A percentile compares a stretch with the other conserved stretches of the same genome.
Evolutionary conservation across 2,888 invertebrate species (phyloP).

Genomic region (Anthrax anthrax): DNA sequence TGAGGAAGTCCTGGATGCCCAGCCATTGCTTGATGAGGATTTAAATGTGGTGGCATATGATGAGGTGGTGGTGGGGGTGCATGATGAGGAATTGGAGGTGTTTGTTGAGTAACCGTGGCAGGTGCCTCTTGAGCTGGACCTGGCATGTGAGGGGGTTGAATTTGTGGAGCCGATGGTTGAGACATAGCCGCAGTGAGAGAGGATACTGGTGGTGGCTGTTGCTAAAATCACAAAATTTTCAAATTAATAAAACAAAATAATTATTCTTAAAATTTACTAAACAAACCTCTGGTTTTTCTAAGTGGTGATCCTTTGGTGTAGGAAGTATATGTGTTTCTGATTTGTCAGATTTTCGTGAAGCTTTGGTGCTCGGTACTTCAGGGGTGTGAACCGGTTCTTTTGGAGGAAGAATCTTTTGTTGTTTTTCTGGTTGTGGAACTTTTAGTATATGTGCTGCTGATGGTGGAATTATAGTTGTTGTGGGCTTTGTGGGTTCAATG

Average conservation of each 20-base stretch:
- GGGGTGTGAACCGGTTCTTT: slow-evolving; percentile 2
- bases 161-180: not conserved
- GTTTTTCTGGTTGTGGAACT: slow-evolving; percentile 11
- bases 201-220: not conserved
- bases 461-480: slow-evolving; percentile 19
- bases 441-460: slow-evolving; percentile 16
- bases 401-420: slow-evolving; percentile 2
- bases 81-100: slow-evolving; percentile 23
- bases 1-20: slow-evolving; percentile 26
- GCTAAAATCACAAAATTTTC: not conserved
- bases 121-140: not conserved
- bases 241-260: not conserved
- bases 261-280: too few species aligned
- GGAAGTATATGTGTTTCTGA: slow-evolving; percentile 8
- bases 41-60: slow-evolving; percentile 28
- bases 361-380: slow-evolving; percentile 9
- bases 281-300: slow-evolving; percentile 1
- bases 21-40: slow-evolving; percentile 24
- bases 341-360: slow-evolving; percentile 9
- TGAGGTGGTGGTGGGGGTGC: slow-evolving; percentile 21
- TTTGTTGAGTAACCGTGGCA: slow-evolving; percentile 12
- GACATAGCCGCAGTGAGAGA: not conserved
- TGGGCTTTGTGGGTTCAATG: slow-evolving; percentile 26
- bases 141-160: not conserved
- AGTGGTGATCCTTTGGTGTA: slow-evolving; percentile 3